phyloP scores from a whole-genome alignment of 2,797 vertebrate genomes.

The Odontamblyopus rebecca region DNA sequence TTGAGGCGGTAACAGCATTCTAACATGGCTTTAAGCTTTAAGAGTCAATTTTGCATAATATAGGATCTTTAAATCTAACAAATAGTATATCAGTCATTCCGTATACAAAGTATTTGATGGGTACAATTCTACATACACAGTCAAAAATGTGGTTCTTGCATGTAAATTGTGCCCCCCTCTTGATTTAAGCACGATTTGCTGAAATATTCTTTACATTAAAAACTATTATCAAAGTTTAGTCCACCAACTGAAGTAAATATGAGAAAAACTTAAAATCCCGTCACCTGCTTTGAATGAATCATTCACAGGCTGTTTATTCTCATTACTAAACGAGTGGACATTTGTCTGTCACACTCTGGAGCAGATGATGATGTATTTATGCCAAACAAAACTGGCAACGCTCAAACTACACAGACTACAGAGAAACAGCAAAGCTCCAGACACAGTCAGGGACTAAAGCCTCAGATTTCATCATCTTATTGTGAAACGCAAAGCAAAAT shows the following conservation, averaged over 20 bases:
- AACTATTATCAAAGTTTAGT: background rate
- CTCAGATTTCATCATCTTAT: background rate
- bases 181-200: too few species aligned
- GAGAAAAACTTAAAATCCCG: background rate
- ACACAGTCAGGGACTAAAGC: background rate
- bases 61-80: too few species aligned
- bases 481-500: background rate
- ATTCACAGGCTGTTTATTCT: background rate
- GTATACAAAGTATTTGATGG: too few species aligned
- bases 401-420: background rate
- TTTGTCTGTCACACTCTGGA: slow-evolving; percentile 6
- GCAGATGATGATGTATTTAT: background rate
- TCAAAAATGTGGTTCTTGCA: too few species aligned
- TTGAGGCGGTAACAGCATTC: too few species aligned
- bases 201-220: too few species aligned
- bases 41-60: too few species aligned
- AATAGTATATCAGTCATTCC: too few species aligned
- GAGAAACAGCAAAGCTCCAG: slow-evolving; percentile 6
- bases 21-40: too few species aligned
- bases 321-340: slow-evolving; percentile 16
- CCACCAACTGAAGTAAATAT: background rate
- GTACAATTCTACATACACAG: too few species aligned
- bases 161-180: too few species aligned
- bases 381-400: background rate
- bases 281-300: slow-evolving; percentile 7